These are phyloP conservation scores for Euthynnus affinis DNA, from an alignment of 2,797 vertebrate species.

Conservation along the genomic window DNA sequence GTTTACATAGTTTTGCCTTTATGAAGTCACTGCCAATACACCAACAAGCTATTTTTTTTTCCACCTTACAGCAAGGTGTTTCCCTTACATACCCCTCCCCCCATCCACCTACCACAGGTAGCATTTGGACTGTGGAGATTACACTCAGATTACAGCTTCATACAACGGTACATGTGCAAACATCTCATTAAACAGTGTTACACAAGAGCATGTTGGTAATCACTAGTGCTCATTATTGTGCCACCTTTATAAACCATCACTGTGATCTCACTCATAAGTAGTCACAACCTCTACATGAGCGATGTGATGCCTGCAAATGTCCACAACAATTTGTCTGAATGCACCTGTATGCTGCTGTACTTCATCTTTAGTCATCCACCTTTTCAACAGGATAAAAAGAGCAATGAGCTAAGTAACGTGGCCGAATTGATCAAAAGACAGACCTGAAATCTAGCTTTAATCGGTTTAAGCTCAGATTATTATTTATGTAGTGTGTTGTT, in stretches of 20 bases:
- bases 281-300: background rate
- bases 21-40: background rate
- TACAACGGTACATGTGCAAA: conserved; percentile 63
- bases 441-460: conserved; percentile 15
- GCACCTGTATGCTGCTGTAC: background rate
- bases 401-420: background rate
- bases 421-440: conserved; percentile 2
- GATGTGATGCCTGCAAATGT: too few species aligned
- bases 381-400: background rate
- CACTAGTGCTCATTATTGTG: background rate
- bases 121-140: conserved; percentile 73
- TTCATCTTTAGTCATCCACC: background rate
- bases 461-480: conserved; percentile 22
- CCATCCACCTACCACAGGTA: conserved; percentile 22
- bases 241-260: background rate
- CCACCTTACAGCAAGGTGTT: conserved; percentile 8
- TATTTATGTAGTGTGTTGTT: background rate
- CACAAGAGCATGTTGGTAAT: conserved; percentile 53
- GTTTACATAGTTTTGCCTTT: background rate
- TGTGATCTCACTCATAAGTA: conserved; percentile 3
- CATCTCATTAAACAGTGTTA: conserved; percentile 69
- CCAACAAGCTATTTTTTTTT: background rate
- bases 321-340: too few species aligned
- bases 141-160: conserved; percentile 74
- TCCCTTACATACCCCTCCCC: conserved; percentile 12